Base-by-base conservation (phyloP, 2,797 vertebrate species). In the Rhinogobio ventralis region DNA sequence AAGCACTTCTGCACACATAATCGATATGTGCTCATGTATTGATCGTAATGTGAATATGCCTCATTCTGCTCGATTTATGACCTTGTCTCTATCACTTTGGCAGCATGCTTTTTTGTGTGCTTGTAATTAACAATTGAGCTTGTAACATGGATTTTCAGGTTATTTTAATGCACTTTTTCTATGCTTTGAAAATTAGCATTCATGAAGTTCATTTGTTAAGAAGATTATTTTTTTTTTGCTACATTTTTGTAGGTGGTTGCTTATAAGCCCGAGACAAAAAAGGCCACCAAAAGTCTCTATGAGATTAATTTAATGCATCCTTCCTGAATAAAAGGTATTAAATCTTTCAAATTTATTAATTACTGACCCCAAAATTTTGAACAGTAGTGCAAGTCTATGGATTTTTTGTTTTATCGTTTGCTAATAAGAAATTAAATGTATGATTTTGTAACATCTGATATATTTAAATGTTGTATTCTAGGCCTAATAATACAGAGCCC, bases 1-100 rank as follows among this genome's bases (percentile, higher is more conserved):
- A 51, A 79, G 79, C 67, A 71, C 51, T 67, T 79, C 69, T 51
- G 76, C 73, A 67, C 53, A 66, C 60, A 74, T 74, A 82, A 87
- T 86, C 82, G 78, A 86, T 83, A 60, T 62, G 46, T 81, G 57
- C 81, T 86, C 77, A 75, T 71, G 72, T 87, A 86, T 87, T 28
- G 82, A 89, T 78, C 72, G 69, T 66, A 75, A 84, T 60, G 86
- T 85, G 69, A 86, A 86, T 74, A 83, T 57, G 69, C 42, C 77
- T 86, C 68, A 46, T 64, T 69, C 62, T 77, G 66, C 57, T 76
- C 55, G n/a, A 75, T 83, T 85, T 72, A 81, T 84, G 72, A 85
- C n/a, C 30, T 42, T n/a, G 72, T 87, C 46, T 64, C 51, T 73
- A 62, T 71, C 46, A 83, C 42, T 76, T 42, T 81, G 46, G 46